phyloP scores from a whole-genome alignment of 2,797 vertebrate species.

The Podarcis siculus region DNA sequence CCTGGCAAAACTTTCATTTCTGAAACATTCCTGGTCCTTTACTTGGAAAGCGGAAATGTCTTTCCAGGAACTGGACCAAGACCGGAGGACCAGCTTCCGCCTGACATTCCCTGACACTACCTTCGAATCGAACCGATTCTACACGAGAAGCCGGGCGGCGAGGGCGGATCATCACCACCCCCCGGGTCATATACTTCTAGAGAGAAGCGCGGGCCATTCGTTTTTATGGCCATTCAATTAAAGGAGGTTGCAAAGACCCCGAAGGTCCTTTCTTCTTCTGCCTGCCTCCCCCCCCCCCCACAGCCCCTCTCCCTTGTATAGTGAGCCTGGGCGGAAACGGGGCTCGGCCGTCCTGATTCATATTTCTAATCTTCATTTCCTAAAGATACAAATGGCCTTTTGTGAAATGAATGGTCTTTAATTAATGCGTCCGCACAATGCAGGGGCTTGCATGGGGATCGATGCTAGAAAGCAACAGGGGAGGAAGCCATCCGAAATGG shows the following conservation, averaged over 20 bases:
- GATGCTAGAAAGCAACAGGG: constrained; percentile 74
- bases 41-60: not conserved
- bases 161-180: too few species aligned
- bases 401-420: constrained; percentile 68
- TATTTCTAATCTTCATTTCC: constrained; percentile 67
- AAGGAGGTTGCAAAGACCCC: not conserved
- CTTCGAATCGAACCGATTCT: not conserved
- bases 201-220: not conserved
- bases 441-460: constrained; percentile 61
- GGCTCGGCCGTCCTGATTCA: constrained; percentile 40
- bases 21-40: too few species aligned
- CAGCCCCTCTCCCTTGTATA: not conserved
- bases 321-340: constrained; percentile 5
- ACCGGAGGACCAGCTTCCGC: not conserved
- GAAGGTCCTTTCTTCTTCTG: not conserved
- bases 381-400: constrained; percentile 63
- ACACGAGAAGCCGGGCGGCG: not conserved
- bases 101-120: not conserved
- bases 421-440: constrained; percentile 66
- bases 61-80: not conserved
- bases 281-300: too few species aligned
- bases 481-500: constrained; percentile 71
- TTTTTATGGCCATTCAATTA: not conserved
- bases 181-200: not conserved
- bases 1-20: not conserved